These are phyloP conservation scores for Acheta domesticus DNA, from an alignment of 2,888 invertebrate species.

Conservation along the genomic window DNA sequence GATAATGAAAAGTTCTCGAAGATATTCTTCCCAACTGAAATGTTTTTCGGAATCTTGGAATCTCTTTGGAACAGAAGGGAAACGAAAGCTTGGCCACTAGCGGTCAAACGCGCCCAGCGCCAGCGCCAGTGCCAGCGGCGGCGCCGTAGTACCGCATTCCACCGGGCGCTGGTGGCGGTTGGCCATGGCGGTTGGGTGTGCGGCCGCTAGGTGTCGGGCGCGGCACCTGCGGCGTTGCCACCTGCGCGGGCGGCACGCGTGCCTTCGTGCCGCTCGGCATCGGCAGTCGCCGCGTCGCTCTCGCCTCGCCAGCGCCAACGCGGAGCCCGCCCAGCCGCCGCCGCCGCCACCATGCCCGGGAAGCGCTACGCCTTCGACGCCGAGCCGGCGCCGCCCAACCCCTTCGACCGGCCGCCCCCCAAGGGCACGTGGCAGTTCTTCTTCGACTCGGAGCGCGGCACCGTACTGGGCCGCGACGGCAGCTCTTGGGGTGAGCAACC, in stretches of 20 bases:
- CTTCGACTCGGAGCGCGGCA: neutral
- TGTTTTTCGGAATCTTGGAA: too few relatives aligned
- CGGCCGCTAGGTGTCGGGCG: neutral
- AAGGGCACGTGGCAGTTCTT: neutral
- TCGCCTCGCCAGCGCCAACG: neutral
- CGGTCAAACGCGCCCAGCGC: too few relatives aligned
- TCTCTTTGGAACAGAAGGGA: too few relatives aligned
- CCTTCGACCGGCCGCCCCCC: neutral
- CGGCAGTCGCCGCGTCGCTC: neutral
- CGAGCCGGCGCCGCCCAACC: neutral
- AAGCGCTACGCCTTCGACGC: conserved; percentile 2
- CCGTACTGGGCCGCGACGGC: neutral
- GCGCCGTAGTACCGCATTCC: too few relatives aligned
- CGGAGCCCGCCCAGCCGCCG: neutral
- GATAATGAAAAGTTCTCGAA: too few relatives aligned
- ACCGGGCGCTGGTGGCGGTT: too few relatives aligned
- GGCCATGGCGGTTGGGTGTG: too few relatives aligned
- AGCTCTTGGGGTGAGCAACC: neutral
- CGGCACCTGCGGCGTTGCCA: neutral
- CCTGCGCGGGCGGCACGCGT: neutral
- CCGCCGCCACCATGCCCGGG: neutral
- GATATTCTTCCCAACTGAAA: too few relatives aligned
- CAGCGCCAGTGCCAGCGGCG: too few relatives aligned
- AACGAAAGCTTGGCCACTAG: too few relatives aligned
- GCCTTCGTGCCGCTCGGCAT: too few relatives aligned